Evolutionary conservation across 2,113 vertebrate genomes (phyloP).

Genomic region (Nothoprocta perdicaria): DNA sequence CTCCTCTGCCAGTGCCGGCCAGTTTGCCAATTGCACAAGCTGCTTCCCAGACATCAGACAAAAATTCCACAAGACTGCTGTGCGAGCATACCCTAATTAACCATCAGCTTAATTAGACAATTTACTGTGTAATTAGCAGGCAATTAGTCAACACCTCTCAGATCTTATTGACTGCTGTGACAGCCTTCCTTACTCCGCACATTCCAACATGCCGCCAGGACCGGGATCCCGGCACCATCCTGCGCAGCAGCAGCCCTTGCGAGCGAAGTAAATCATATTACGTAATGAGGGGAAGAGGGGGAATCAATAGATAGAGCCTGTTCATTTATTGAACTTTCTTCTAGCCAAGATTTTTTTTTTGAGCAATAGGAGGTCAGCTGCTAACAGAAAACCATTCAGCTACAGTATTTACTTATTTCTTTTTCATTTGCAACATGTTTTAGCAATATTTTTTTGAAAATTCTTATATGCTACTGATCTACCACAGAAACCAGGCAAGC

Average conservation of each 20-base stretch:
- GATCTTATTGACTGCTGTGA: slow-evolving; percentile 93
- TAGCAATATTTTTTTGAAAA: neutral
- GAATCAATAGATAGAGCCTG: slow-evolving; percentile 73
- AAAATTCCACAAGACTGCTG: slow-evolving; percentile 92
- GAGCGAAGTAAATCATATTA: slow-evolving; percentile 68
- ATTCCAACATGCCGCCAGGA: slow-evolving; percentile 81
- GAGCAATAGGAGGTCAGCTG: slow-evolving; percentile 31
- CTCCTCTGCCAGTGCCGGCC: slow-evolving; percentile 87
- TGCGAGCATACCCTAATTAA: slow-evolving; percentile 94
- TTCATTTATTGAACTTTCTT: slow-evolving; percentile 75
- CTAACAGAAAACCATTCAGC: neutral
- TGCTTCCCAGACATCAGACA: slow-evolving; percentile 89
- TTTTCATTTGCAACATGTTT: neutral
- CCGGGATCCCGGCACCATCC: slow-evolving; percentile 70
- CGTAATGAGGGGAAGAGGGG: slow-evolving; percentile 53
- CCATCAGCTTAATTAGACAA: slow-evolving; percentile 96
- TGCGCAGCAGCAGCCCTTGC: slow-evolving; percentile 31
- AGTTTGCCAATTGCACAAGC: slow-evolving; percentile 90
- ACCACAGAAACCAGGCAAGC: neutral
- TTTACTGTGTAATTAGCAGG: slow-evolving; percentile 97
- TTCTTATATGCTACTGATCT: neutral
- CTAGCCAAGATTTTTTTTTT: slow-evolving; percentile 29
- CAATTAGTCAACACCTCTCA: slow-evolving; percentile 95
- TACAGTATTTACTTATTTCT: neutral
- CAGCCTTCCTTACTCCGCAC: slow-evolving; percentile 85